phyloP scores from a whole-genome alignment of 2,797 vertebrate species.

The Myiothlypis chrysogaster region DNA sequence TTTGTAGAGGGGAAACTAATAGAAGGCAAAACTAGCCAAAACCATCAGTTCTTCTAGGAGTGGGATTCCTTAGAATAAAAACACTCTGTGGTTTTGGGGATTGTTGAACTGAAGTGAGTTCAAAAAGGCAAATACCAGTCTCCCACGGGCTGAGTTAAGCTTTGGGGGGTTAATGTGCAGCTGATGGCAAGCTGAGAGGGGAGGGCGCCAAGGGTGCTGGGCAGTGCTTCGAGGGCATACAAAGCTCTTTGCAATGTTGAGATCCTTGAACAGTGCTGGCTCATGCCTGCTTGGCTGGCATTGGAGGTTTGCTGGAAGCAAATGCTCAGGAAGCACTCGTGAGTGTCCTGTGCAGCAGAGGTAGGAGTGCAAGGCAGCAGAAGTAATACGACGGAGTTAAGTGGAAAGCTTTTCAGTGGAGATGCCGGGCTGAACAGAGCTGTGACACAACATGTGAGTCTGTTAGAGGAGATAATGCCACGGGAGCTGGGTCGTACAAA shows the following conservation, averaged over 20 bases:
- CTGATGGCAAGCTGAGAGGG: not conserved
- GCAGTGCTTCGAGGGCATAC: not conserved
- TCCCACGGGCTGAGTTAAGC: not conserved
- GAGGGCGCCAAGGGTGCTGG: not conserved
- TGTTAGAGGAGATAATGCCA: not conserved
- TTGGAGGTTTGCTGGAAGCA: not conserved
- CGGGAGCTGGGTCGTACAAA: rapidly evolving
- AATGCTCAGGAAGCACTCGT: not conserved
- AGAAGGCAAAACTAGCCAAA: not conserved
- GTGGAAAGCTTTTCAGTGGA: not conserved
- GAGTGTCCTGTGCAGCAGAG: not conserved
- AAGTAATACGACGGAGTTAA: not conserved
- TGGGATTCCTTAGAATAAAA: not conserved
- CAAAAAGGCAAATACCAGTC: not conserved
- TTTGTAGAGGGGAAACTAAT: not conserved
- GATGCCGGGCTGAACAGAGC: not conserved
- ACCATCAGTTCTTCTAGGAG: not conserved
- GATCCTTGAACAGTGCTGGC: not conserved
- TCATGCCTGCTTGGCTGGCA: rapidly evolving
- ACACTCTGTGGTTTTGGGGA: not conserved
- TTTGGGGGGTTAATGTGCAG: not conserved
- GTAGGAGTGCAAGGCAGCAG: not conserved
- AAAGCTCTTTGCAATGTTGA: not conserved
- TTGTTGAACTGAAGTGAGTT: not conserved
- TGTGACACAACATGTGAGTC: not conserved